Base-by-base conservation (phyloP, 1,140 invertebrate genomes). In the Tetraneura akinire region DNA sequence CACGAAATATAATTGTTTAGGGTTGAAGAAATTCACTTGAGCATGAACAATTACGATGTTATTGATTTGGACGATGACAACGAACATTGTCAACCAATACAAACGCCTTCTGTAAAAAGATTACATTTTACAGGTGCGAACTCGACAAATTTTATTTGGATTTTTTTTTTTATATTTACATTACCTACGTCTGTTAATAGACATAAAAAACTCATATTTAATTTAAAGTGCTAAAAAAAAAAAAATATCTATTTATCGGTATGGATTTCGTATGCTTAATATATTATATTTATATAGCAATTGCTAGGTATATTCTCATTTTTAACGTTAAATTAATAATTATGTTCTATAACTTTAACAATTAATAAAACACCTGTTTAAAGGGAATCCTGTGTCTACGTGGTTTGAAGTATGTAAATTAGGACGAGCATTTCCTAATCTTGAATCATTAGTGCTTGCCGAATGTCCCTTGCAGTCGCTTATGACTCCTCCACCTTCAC, bases 1-100 rank as follows among this genome's bases (percentile, higher is more conserved):
- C 21, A 23, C 42, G 1, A 29, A 62, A 62, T 37, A 32, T 66
- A 21, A 11, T 42, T 6, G 1, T 47, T 6, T 29, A 89, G 88
- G 84, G 86, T 97, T 18, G 92, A 94, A 87, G 96, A 98, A 86
- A 87, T 98, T 37, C 95, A 97, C 86, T 86, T 97, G 81, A 96
- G 94, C 82, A 87, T 96, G 16, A 95, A 95, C 85, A 91, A 95
- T 83, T 96, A 95, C 85, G 89, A 88, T 18, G 89, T 90, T 80
- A 91, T 97, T 2, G 88, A 91, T n/a, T 81, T 91, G 1, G 86
- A 85, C 51, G 82, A 84, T n/a, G 82, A 84, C 18, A 71, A 82
- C 18, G 76, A 82, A 13, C n/a, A 71, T 14, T 81, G 83, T 76
- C 62, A 81, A 13, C 53, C 71, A 11, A 51, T 80, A 42, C 26